Conservation (phyloP, 1,140 invertebrate genomes). For the Eupristina koningsbergeri region DNA sequence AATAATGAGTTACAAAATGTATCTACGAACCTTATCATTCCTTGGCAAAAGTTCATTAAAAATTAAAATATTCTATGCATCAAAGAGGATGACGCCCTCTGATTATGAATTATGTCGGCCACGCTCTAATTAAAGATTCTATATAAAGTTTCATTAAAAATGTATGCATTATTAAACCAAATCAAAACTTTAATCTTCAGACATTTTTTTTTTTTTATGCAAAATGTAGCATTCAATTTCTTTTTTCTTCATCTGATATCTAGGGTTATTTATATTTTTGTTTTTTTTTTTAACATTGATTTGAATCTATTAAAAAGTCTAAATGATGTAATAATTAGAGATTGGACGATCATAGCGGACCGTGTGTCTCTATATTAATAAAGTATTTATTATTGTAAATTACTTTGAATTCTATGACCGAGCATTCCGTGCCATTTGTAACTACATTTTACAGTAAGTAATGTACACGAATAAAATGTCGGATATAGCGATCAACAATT, state of each 20-base stretch:
- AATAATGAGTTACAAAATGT: not conserved
- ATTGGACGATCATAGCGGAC: too few species aligned
- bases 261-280: too few species aligned
- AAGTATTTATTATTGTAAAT: too few species aligned
- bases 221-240: not conserved
- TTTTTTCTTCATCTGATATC: too few species aligned
- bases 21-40: not conserved
- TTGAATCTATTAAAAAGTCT: too few species aligned
- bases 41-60: conserved; percentile 3
- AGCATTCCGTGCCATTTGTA: not conserved
- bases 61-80: not conserved
- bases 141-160: not conserved
- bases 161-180: not conserved
- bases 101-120: not conserved
- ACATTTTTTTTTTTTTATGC: not conserved
- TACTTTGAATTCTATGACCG: too few species aligned
- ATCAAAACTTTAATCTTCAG: not conserved
- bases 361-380: too few species aligned
- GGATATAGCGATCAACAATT: too few species aligned
- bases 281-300: too few species aligned
- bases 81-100: not conserved
- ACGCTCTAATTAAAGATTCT: not conserved
- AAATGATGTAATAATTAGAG: too few species aligned
- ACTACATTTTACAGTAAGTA: too few species aligned
- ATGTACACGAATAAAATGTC: too few species aligned